Base-by-base conservation (phyloP, 1,140 invertebrate species). In the Maniola jurtina region DNA sequence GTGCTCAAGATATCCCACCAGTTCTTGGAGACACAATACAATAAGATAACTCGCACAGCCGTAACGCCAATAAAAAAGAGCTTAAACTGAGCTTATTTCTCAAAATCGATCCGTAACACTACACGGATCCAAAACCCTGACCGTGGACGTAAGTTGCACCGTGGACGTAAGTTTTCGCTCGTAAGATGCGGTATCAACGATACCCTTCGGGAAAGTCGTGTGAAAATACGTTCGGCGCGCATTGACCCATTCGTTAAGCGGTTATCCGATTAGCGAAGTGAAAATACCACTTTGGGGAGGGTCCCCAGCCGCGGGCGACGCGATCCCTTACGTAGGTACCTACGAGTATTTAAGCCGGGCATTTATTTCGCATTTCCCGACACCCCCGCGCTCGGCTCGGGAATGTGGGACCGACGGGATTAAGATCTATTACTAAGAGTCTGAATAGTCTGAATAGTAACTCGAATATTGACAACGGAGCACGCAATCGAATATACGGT, bases 261-360 rank as follows among this genome's bases (percentile, higher is more conserved):
- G 87, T 91, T 91, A 91, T 91, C 90, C 90, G 90, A 91, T 91
- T 91, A 91, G 90, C 86, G 88, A 91, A 91, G 88, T 91, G 90
- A 91, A 91, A 91, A 91, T 89, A 91, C 89, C 89, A 91, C 89
- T 91, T 91, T 90, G 77, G 89, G 88, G 86, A 81, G 85, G 83
- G 82, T 83, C 75, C 79, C 84, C 85, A 83, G 83, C 75, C 83
- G 83, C 83, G 84, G 86, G 79, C 73, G 62, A 76, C 75, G 68
- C 81, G 82, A 90, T 88, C 88, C 88, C 88, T 88, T 88, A 84
- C 84, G 80, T 79, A 45, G 5, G 42, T 45, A 45, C 9, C 9
- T 45, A 45, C 42, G 42, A 45, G 42, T 45, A 85, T 89, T 86
- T 83, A 86, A 89, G 85, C 82, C 70, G 81, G 84, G 85, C 86